Percentiles rank a stretch among this genome's conserved stretches.
phyloP scores from a whole-genome alignment of 2,113 vertebrate genomes.

The Phalacrocorax pelagicus region DNA sequence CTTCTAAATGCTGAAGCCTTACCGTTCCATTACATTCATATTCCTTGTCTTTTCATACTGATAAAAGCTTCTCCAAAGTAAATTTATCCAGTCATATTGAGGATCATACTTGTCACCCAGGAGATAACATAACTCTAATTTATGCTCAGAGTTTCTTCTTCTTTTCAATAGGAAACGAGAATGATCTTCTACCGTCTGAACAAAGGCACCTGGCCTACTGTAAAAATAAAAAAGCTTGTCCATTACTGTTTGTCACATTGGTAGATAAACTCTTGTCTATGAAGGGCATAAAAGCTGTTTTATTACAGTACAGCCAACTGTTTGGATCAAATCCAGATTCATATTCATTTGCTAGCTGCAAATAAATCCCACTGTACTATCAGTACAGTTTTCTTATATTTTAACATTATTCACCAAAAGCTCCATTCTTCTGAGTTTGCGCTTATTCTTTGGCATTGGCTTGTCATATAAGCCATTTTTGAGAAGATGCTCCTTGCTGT shows the following conservation, averaged over 20 bases:
- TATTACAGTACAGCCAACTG: background rate
- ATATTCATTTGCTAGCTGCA: conserved; percentile 23
- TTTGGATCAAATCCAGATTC: conserved; percentile 17
- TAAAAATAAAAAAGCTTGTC: background rate
- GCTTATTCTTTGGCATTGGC: conserved; percentile 96
- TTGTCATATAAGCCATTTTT: conserved; percentile 93
- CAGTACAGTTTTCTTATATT: conserved; percentile 74
- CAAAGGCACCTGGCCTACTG: background rate
- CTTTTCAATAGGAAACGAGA: background rate
- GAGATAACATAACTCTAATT: background rate
- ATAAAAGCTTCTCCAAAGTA: background rate
- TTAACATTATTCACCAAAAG: conserved; percentile 88
- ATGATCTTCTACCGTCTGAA: background rate
- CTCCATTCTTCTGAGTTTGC: conserved; percentile 96
- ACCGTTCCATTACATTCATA: background rate
- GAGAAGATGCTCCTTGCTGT: conserved; percentile 96
- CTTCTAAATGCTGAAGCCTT: background rate
- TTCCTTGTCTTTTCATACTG: background rate
- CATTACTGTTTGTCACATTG: background rate
- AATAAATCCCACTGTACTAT: conserved; percentile 13
- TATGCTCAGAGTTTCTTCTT: background rate
- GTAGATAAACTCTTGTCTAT: background rate
- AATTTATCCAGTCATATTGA: background rate
- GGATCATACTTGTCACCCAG: background rate
- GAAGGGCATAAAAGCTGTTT: background rate